Evolutionary conservation across 2,888 invertebrate species (phyloP).

Genomic region (Phrixothrix hirtus): DNA sequence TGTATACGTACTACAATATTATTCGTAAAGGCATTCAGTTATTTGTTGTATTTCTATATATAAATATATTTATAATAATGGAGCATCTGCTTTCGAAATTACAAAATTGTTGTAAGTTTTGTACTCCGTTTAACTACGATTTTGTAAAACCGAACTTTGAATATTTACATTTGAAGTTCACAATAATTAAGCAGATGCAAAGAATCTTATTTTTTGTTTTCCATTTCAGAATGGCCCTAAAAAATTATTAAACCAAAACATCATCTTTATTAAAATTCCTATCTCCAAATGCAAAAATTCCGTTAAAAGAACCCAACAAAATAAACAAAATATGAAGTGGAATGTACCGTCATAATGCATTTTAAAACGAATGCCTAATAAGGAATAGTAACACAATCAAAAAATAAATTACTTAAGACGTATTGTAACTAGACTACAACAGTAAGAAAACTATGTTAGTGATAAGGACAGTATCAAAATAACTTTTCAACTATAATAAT

Average conservation of each 20-base stretch:
- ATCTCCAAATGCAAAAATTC: conserved; percentile 26
- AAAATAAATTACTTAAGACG: conserved; percentile 38
- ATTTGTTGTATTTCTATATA: conserved; percentile 53
- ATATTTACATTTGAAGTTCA: conserved; percentile 43
- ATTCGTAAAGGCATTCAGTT: conserved; percentile 58
- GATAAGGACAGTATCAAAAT: conserved; percentile 45
- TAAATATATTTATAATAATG: conserved; percentile 53
- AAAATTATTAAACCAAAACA: no score
- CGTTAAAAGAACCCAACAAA: conserved; percentile 17
- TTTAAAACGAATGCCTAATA: conserved; percentile 40
- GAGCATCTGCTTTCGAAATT: conserved; percentile 47
- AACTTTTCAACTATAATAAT: conserved; percentile 41
- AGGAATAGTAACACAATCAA: conserved; percentile 32
- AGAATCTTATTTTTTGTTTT: conserved; percentile 8
- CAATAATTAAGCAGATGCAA: conserved; percentile 2
- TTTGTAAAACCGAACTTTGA: conserved; percentile 45
- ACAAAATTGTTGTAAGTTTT: conserved; percentile 48
- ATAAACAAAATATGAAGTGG: conserved; percentile 42
- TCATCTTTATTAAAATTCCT: no score
- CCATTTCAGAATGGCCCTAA: no score
- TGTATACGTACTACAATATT: conserved; percentile 57
- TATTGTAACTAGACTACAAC: conserved; percentile 34
- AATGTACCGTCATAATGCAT: conserved; percentile 45
- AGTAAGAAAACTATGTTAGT: conserved; percentile 30
- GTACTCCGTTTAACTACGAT: conserved; percentile 46